Evolutionary conservation across 2,888 invertebrate genomes (phyloP), one percentile per base, ranked within the genome.

Genomic region (Plebejus melissa): DNA sequence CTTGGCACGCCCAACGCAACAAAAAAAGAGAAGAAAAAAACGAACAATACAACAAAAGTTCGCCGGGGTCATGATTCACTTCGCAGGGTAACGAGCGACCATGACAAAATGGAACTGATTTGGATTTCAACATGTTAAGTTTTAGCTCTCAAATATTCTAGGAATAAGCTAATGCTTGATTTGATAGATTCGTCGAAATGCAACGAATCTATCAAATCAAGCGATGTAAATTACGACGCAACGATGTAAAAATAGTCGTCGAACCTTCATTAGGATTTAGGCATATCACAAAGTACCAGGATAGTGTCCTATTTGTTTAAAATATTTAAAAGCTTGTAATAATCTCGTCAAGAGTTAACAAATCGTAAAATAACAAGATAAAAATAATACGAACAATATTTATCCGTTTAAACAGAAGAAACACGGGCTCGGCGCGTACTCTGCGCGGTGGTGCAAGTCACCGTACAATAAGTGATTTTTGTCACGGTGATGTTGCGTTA

Each of bases 381-480:
- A 75, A 78, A 81, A 80, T 80, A 79, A 81, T 80, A 80, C 79
- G 74, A 76, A 76, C 76, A 78, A 78, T 76, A 79, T 78, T 78
- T 79, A 79, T 80, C 77, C 79, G 82, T 83, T 83, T 82, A 84
- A 84, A 83, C 83, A 82, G 83, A 82, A 83, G 78, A 79, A 81
- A 82, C 82, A 80, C 81, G 82, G 82, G 80, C 83, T 82, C 84
- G 84, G 78, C 80, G 79, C 81, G 82, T 82, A 80, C 87, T 89
- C 88, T 88, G 90, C 91, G 88, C 80, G 83, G 82, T 81, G 82
- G 81, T 83, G 93, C 93, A 93, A 93, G 93, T 93, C 93, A 93
- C 86, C 87, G 84, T 84, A 89, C 91, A 91, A 92, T 93, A 93
- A 93, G 92, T 93, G 93, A 93, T 93, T 93, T 93, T 90, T 83